Evolutionary conservation across 2,888 invertebrate genomes (phyloP), one percentile per base, ranked within the genome.

Genomic region (Amiota minor): DNA sequence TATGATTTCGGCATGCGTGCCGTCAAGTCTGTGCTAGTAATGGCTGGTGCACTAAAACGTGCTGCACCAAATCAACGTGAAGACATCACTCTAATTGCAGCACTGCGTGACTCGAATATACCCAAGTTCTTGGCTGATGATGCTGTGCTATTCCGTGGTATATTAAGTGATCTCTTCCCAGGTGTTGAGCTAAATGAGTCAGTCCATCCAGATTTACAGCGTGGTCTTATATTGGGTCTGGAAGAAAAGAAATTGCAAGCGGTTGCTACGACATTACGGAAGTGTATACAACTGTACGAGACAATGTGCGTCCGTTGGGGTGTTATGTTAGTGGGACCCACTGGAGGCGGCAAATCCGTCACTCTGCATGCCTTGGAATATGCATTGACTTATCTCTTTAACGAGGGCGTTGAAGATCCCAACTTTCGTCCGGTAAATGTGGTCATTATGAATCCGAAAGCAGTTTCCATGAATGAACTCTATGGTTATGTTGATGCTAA

Each of bases 1-100:
- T 97, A 97, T 85, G 97, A 97, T 89, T 97, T 97, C 84, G 96
- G 96, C 53, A 97, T 97, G 97, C 92, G 98, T 77, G 97, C 98
- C 0, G 97, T 98, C 0, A 98, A 98, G 87, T 97, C 95, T 85
- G 97, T 97, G 1, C 90, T 97, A 82, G 96, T 97, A 2, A 97
- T 97, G 97, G 97, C 97, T 0, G 97, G 97, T 0, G 93, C 95
- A 0, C 88, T 97, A 14, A 97, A 97, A 87, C 92, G 97, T 70
- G 94, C 95, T 14, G 94, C 94, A 82, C 97, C 96, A 0, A 94
- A 96, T 86, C 94, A 95, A 83, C 93, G 92, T 64, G 97, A 97
- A 89, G 95, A 97, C 83, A 94, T 94, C 73, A 95, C 95, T 0
- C 89, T 97, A 14, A 94, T 97, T 74, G 93, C 96, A 81, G 97